phyloP scores from a whole-genome alignment of 2,113 vertebrate species.

The Semnornis frantzii region DNA sequence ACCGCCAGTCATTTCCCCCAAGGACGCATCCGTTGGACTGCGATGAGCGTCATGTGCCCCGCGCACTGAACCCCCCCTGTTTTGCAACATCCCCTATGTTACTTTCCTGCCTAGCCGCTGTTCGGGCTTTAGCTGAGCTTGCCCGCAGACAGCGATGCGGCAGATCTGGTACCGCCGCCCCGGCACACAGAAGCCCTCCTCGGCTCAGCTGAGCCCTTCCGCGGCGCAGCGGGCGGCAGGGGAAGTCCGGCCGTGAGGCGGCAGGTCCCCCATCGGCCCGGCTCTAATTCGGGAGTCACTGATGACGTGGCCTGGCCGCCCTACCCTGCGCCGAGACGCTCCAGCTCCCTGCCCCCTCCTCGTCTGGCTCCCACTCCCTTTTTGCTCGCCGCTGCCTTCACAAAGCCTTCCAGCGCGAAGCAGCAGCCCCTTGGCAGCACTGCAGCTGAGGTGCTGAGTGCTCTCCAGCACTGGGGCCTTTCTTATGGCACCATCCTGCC shows the following conservation, averaged over 20 bases:
- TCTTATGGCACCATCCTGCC: background rate
- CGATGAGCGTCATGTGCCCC: fast-evolving
- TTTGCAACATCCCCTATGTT: background rate
- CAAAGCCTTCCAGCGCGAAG: fast-evolving
- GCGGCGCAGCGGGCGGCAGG: fast-evolving
- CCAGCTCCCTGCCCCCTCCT: background rate
- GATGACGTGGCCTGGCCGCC: background rate
- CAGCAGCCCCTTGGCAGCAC: background rate
- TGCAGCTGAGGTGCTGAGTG: background rate
- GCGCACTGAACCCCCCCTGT: background rate
- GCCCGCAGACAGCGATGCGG: background rate
- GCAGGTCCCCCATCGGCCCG: background rate
- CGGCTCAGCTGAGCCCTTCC: background rate
- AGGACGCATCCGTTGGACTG: background rate
- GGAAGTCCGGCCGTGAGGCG: background rate
- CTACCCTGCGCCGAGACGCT: fast-evolving
- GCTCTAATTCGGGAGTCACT: background rate
- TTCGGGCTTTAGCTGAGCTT: background rate
- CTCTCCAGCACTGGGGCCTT: background rate
- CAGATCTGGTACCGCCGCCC: background rate
- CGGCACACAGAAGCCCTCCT: fast-evolving
- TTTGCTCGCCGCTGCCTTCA: background rate
- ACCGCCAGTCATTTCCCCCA: background rate
- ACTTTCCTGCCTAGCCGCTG: background rate
- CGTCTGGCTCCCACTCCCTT: fast-evolving